Conservation (phyloP, 2,113 vertebrate species). For the Mesembrinibis cayennensis region DNA sequence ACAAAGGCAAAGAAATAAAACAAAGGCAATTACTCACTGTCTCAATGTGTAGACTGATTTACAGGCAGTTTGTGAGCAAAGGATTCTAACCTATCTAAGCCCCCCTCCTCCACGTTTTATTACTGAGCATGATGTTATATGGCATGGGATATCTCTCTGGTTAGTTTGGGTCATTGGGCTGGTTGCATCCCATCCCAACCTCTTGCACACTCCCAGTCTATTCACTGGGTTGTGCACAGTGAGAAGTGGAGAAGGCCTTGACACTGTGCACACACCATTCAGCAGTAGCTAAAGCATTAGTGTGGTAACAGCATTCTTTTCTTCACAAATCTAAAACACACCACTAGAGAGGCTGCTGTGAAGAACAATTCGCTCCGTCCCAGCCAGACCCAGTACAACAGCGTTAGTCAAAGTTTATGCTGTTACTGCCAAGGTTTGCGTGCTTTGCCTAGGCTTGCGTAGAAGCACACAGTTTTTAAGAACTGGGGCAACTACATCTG, state of each 20-base stretch:
- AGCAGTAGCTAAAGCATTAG: neutral
- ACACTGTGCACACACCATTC: neutral
- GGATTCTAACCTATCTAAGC: too few relatives aligned
- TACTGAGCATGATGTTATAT: neutral
- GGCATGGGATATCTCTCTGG: neutral
- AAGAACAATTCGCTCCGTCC: neutral
- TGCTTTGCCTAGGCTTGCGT: neutral
- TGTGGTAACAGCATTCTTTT: neutral
- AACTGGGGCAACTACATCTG: neutral
- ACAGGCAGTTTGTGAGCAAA: neutral
- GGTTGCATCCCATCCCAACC: neutral
- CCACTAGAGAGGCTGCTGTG: neutral
- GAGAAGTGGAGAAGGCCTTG: neutral
- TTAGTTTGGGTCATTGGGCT: neutral
- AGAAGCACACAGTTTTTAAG: neutral
- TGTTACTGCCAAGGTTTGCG: neutral
- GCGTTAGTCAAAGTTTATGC: neutral
- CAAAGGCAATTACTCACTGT: neutral
- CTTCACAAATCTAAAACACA: neutral
- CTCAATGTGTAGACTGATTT: neutral
- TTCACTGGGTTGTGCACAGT: neutral
- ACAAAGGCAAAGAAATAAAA: neutral
- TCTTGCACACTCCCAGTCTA: neutral
- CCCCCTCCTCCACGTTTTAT: accelerated
- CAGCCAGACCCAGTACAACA: too few relatives aligned